Percentiles rank a stretch among this genome's conserved stretches.
Evolutionary conservation across 2,888 invertebrate species (phyloP).

Genomic region (Caenorhabditis afra): DNA sequence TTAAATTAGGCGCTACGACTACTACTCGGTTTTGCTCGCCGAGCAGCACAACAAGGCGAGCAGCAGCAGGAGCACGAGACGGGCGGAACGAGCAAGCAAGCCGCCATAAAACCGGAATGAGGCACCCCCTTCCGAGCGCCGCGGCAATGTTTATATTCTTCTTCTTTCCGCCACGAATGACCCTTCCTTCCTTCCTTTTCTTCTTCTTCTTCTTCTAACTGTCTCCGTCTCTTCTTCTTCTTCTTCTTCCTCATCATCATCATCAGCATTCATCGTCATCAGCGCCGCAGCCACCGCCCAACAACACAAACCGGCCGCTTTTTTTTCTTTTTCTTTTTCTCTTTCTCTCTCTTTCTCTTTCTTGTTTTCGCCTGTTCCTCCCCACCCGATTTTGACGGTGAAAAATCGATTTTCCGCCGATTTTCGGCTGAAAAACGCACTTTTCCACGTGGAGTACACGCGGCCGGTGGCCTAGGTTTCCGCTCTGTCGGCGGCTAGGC

Average conservation of each 20-base stretch:
- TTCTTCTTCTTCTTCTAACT: too few relatives aligned
- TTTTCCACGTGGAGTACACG: background rate
- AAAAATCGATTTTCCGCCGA: background rate
- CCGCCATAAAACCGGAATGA: too few relatives aligned
- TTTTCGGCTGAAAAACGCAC: background rate
- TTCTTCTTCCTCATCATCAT: constrained; percentile 29
- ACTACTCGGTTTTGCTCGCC: too few relatives aligned
- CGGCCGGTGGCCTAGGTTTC: background rate
- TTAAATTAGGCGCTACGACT: constrained; percentile 45
- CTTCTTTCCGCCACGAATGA: constrained; percentile 29
- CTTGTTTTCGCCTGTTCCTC: background rate
- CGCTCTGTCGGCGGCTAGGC: too few relatives aligned
- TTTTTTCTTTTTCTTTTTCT: constrained; percentile 18
- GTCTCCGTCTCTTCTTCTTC: constrained; percentile 19
- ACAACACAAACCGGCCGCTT: constrained; percentile 44
- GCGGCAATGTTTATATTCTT: constrained; percentile 16
- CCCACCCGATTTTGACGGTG: background rate
- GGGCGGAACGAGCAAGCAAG: background rate
- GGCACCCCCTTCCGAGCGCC: too few relatives aligned
- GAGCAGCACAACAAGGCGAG: too few relatives aligned
- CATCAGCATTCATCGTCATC: constrained; percentile 1
- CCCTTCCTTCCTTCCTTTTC: constrained; percentile 33
- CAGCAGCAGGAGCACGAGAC: too few relatives aligned
- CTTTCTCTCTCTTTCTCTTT: background rate
- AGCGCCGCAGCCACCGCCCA: too few relatives aligned